Evolutionary conservation across 2,888 invertebrate genomes (phyloP).

Genomic region (Geotrupes spiniger): DNA sequence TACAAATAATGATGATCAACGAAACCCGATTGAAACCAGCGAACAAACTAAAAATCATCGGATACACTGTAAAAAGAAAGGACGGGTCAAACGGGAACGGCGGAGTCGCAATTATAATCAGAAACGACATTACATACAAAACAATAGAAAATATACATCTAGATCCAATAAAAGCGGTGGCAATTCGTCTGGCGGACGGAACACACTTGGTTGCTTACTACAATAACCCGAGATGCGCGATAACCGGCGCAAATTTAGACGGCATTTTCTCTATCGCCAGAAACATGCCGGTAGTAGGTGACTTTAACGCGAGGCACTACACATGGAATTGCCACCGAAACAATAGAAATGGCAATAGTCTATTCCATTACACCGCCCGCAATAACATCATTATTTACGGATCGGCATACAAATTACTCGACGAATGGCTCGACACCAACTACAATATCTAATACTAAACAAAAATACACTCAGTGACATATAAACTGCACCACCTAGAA

Average conservation of each 20-base stretch:
- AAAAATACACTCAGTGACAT: too few relatives aligned
- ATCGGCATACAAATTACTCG: constrained; percentile 18
- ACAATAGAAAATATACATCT: neutral
- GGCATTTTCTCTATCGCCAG: neutral
- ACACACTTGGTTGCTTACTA: constrained; percentile 13
- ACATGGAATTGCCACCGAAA: constrained; percentile 21
- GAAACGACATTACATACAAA: constrained; percentile 5
- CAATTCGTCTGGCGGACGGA: constrained; percentile 15
- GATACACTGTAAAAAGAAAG: constrained; percentile 9
- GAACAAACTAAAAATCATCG: constrained; percentile 8
- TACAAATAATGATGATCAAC: constrained; percentile 22
- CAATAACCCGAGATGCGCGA: constrained; percentile 13
- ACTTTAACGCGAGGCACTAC: too few relatives aligned
- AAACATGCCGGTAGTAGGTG: too few relatives aligned
- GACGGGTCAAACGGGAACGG: neutral
- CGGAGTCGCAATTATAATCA: constrained; percentile 4
- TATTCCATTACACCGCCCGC: constrained; percentile 12
- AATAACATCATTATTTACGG: constrained; percentile 10
- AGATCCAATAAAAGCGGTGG: constrained; percentile 14
- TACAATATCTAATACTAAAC: constrained; percentile 18
- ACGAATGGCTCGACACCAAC: constrained; percentile 21
- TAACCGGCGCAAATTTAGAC: constrained; percentile 14
- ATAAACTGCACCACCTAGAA: too few relatives aligned
- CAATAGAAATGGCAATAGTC: constrained; percentile 23
- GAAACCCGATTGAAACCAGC: constrained; percentile 17